phyloP scores from a whole-genome alignment of 2,113 vertebrate genomes.

The Oryzias curvinotus region DNA sequence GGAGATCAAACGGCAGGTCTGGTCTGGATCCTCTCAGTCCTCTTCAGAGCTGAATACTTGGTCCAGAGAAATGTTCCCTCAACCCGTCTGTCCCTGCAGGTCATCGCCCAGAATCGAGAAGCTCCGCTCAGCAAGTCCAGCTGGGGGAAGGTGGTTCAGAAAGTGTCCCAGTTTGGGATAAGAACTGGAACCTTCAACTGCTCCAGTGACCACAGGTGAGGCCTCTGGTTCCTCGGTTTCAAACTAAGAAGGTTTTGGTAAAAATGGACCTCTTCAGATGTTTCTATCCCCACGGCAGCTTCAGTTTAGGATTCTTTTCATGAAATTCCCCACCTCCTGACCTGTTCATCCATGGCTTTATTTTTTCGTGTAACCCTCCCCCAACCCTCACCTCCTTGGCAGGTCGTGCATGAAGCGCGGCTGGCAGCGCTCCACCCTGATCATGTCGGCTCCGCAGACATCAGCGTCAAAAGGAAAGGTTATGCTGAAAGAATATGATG shows the following conservation, averaged over 20 bases:
- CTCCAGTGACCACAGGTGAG: conserved; percentile 90
- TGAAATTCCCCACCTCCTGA: too few relatives aligned
- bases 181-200: conserved; percentile 97
- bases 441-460: conserved; percentile 97
- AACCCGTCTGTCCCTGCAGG: conserved; percentile 69
- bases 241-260: not conserved
- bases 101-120: conserved; percentile 89
- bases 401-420: conserved; percentile 93
- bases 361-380: too few relatives aligned
- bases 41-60: too few relatives aligned
- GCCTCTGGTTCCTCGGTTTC: not conserved
- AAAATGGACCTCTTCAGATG: too few relatives aligned
- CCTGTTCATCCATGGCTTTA: too few relatives aligned
- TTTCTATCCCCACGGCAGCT: too few relatives aligned
- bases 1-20: too few relatives aligned
- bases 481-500: conserved; percentile 93
- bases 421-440: conserved; percentile 93
- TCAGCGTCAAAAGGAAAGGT: conserved; percentile 96
- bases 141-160: conserved; percentile 98
- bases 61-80: not conserved
- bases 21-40: too few relatives aligned
- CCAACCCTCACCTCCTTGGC: not conserved
- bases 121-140: conserved; percentile 88
- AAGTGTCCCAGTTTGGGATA: conserved; percentile 96
- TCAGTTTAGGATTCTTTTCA: too few relatives aligned